phyloP scores from a whole-genome alignment of 1,140 invertebrate species.

The Arion vulgaris region DNA sequence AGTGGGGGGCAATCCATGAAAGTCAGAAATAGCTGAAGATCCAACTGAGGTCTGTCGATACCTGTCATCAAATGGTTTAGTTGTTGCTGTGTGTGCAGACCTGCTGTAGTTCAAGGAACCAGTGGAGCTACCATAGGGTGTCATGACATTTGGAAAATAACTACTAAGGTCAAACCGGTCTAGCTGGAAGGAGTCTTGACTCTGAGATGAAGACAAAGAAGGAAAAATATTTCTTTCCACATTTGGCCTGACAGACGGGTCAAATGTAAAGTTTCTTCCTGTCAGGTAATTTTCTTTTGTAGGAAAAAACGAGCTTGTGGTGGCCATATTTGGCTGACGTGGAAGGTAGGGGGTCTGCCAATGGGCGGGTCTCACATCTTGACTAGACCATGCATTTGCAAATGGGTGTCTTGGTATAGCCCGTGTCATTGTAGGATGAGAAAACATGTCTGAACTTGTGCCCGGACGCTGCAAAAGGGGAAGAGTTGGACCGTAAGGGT shows the following conservation, averaged over 20 bases:
- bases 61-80: conserved; percentile 67
- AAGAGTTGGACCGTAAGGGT: conserved; percentile 54
- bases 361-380: conserved; percentile 62
- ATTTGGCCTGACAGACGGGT: conserved; percentile 57
- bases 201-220: conserved; percentile 55
- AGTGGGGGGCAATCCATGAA: conserved; percentile 61
- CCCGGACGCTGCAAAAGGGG: conserved; percentile 55
- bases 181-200: conserved; percentile 57
- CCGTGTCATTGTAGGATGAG: conserved; percentile 52
- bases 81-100: conserved; percentile 52
- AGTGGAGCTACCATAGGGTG: conserved; percentile 58
- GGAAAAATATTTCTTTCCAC: conserved; percentile 66
- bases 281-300: conserved; percentile 64
- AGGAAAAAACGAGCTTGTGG: conserved; percentile 57
- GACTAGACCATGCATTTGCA: conserved; percentile 62
- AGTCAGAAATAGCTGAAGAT: conserved; percentile 56
- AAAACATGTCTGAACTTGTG: conserved; percentile 62
- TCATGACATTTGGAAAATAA: conserved; percentile 59
- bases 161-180: conserved; percentile 65
- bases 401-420: conserved; percentile 66
- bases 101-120: conserved; percentile 61
- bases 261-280: conserved; percentile 68
- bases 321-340: conserved; percentile 47
- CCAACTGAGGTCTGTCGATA: conserved; percentile 60
- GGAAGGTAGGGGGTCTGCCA: conserved; percentile 66